Base-by-base conservation (phyloP, 2,888 invertebrate species). In the Cyclophora albipunctata region DNA sequence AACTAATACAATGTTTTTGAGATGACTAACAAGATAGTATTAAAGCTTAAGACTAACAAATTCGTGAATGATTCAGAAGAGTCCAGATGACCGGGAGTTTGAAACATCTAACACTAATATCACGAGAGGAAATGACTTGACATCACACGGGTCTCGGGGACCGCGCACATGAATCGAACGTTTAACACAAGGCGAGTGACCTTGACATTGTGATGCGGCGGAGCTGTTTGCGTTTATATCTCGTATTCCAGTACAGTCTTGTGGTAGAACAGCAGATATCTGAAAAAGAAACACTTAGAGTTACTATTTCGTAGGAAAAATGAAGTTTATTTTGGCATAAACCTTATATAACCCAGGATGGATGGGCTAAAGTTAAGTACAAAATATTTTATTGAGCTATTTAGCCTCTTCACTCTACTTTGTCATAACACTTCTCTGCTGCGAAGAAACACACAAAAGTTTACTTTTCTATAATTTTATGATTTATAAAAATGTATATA, bases 231-330 rank as follows among this genome's bases (percentile, higher is more conserved):
- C 42, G 44, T 46, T 59, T 53, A 61, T 34, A 45, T 80, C 59
- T 93, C 93, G 69, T 97, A 98, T 75, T 96, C 96, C 84, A 98
- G 85, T 58, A 97, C 94, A 83, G 96, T 96, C 87, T 98, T 98
- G 90, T 98, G 98, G 86, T 98, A 98, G 90, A 98, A 98, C 58
- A 98, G 91, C 55, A 98, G 91, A 84, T 98, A 98, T 67, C 96
- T 96, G 91, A 59, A 91, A 92, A 64, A 67, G 67, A 71, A 62
- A 60, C 56, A 55, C 55, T 57, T 20, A 2, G 49, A 7, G 7
- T 42, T 4, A 4, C 7, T 34, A 52, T 42, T 50, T 49, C 5
- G 4, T 34, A 42, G n/a, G n/a, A n/a, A 34, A 45, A 42, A 47
- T 54, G 51, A 54, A 49, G 37, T 2, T 1, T 20, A 20, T 20